Evolutionary conservation across 2,113 vertebrate species (phyloP).

Genomic region (Tachysurus vachellii): DNA sequence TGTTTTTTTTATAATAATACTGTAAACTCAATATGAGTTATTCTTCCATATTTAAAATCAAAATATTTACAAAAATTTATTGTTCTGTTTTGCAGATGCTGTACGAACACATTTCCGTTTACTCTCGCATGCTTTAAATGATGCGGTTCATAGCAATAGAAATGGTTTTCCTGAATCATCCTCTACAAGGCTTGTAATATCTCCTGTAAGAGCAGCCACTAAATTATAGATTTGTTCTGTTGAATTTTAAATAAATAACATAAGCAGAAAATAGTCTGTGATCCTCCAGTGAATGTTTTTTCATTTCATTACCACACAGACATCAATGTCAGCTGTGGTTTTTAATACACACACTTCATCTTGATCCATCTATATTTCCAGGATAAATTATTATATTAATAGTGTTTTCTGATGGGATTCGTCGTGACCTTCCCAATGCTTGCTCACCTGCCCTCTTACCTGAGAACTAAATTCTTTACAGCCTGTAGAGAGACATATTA

Average conservation of each 20-base stretch:
- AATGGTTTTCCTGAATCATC: not conserved
- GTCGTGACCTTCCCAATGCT: not conserved
- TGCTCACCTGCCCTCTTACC: not conserved
- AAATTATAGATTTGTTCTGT: not conserved
- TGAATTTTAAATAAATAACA: not conserved
- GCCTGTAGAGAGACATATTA: not conserved
- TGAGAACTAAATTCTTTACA: not conserved
- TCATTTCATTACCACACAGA: not conserved
- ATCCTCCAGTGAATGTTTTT: not conserved
- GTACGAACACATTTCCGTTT: not conserved
- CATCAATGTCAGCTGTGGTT: not conserved
- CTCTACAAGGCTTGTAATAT: not conserved
- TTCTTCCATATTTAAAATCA: not conserved
- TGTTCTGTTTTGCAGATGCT: not conserved
- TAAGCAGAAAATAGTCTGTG: not conserved
- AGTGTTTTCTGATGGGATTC: not conserved
- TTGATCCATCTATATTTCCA: not conserved
- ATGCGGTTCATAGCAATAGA: constrained; percentile 19
- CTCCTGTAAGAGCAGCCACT: not conserved
- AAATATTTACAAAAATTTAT: not conserved
- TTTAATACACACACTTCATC: not conserved
- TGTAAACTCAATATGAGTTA: constrained; percentile 34
- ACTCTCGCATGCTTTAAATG: not conserved
- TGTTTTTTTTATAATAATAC: not conserved
- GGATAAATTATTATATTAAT: not conserved